Evolutionary conservation across 1,140 invertebrate genomes (phyloP), one percentile per base, ranked within the genome.

Genomic region (Drosophila orosa): DNA sequence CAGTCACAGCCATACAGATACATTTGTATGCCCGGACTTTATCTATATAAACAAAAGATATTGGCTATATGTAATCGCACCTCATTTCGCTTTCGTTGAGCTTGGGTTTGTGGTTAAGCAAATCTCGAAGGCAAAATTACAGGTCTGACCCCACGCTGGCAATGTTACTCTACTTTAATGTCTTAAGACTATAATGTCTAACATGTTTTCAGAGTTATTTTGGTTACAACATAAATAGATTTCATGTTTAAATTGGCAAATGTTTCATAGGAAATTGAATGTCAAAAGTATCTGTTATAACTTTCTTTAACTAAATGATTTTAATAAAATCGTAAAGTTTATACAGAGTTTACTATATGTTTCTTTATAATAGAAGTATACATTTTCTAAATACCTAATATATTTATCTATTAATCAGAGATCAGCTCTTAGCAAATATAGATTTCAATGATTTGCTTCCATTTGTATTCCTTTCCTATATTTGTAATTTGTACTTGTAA

Each of bases 41-140:
- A 87, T 86, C 83, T 87, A 69, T 82, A 82, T 79, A 82, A 87
- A 86, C 75, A 86, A 76, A 48, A 76, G 75, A 86, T 87, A 86
- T 87, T 62, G 75, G 55, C 75, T 78, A 71, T 62, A 80, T 42
- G 71, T 58, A 87, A 69, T 74, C 81, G 47, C 82, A 74, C 44
- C 52, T 59, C 56, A 27, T 78, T 84, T 80, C 73, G 60, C 73
- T 84, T 84, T 84, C 76, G 58, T 76, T 81, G 42, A 35, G 60
- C 54, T 52, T 47, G 29, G 15, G 22, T 29, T 39, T 39, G 31
- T 5, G 59, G 39, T 65, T 71, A 31, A 44, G 55, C 22, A 61
- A 61, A 58, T 62, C 44, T 48, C 25, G 9, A 40, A 29, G 39
- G 60, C 29, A 37, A 25, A 24, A 45, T 3, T 22, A 19, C 19